Evolutionary conservation across 2,888 invertebrate species (phyloP).

Genomic region (Harpagoxenus sublaevis): DNA sequence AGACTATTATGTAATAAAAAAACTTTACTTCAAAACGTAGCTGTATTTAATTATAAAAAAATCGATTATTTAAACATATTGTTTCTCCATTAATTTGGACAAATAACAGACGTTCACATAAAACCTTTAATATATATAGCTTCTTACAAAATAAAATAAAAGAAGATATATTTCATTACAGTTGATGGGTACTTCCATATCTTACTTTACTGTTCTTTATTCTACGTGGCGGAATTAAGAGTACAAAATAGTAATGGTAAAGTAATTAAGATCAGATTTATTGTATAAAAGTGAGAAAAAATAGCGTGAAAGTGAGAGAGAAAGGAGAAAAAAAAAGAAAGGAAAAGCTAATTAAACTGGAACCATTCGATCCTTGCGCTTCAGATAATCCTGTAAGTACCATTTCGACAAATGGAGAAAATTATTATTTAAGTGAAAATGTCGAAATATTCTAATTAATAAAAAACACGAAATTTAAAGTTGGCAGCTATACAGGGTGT

Average conservation of each 20-base stretch:
- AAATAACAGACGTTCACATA: neutral
- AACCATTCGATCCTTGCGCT: neutral
- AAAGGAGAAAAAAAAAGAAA: neutral
- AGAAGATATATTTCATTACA: neutral
- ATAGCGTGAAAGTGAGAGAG: neutral
- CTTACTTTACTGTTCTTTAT: conserved; percentile 21
- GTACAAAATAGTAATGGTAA: neutral
- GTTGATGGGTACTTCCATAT: conserved; percentile 9
- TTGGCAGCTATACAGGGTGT: no score
- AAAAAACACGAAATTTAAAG: neutral
- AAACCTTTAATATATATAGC: neutral
- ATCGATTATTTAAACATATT: neutral
- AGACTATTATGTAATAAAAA: neutral
- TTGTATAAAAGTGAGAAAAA: neutral
- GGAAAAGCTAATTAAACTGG: neutral
- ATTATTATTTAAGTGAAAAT: neutral
- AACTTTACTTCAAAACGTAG: neutral
- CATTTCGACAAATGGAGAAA: neutral
- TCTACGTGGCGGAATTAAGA: neutral
- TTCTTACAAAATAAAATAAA: neutral
- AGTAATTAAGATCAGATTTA: neutral
- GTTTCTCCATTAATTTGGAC: neutral
- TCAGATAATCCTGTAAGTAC: neutral
- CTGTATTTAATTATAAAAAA: neutral
- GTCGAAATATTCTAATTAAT: neutral